These are phyloP conservation scores for Echeneis naucrates DNA, from an alignment of 2,797 vertebrate genomes.

Conservation along the genomic window DNA sequence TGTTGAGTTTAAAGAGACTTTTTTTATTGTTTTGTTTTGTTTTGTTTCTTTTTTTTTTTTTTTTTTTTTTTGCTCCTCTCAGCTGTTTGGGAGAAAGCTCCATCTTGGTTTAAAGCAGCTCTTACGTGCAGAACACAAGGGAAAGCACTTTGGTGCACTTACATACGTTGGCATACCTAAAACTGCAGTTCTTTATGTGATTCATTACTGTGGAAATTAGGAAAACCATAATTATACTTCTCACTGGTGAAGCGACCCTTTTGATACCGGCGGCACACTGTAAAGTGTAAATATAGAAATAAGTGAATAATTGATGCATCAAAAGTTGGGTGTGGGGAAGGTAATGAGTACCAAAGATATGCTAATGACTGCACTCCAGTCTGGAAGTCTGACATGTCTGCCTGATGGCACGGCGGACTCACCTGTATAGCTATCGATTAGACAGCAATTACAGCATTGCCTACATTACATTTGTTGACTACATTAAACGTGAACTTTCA, in stretches of 20 bases:
- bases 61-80: constrained; percentile 57
- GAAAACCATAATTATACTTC: constrained; percentile 23
- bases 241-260: not conserved
- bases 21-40: too few relatives aligned
- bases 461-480: constrained; percentile 42
- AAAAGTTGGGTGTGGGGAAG: constrained; percentile 48
- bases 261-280: constrained; percentile 33
- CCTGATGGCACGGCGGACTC: constrained; percentile 30
- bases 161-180: constrained; percentile 1
- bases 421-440: constrained; percentile 49
- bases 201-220: constrained; percentile 25
- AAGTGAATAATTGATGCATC: constrained; percentile 69
- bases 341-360: constrained; percentile 54
- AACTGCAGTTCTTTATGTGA: not conserved
- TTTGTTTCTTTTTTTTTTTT: too few relatives aligned
- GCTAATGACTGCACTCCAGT: constrained; percentile 39
- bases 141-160: constrained; percentile 19
- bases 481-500: constrained; percentile 39
- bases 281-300: constrained; percentile 59
- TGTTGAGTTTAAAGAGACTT: constrained; percentile 61
- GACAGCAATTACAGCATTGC: constrained; percentile 41
- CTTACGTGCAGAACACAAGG: constrained; percentile 11
- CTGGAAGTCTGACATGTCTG: constrained; percentile 42
- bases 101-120: constrained; percentile 36
- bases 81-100: constrained; percentile 31